phyloP scores from a whole-genome alignment of 1,140 invertebrate genomes.

The Cherax destructor region DNA sequence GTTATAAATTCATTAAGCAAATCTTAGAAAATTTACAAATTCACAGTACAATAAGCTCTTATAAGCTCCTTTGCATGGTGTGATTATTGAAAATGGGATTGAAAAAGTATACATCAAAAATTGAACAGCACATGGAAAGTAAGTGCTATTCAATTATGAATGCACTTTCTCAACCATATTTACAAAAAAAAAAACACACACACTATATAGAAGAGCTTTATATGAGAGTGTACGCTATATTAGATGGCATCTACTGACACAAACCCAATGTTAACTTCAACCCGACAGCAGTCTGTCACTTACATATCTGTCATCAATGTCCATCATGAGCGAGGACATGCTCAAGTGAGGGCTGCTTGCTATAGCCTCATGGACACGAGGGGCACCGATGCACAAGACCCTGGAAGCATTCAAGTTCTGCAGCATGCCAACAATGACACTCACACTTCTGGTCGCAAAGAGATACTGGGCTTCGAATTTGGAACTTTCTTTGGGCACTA shows the following conservation, averaged over 20 bases:
- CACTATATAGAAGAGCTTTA: too few species aligned
- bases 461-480: slow-evolving; percentile 55
- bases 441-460: slow-evolving; percentile 35
- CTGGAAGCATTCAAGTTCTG: not conserved
- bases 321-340: slow-evolving; percentile 35
- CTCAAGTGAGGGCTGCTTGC: not conserved
- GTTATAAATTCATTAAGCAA: too few species aligned
- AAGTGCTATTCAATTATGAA: too few species aligned
- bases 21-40: too few species aligned
- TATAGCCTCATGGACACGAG: slow-evolving; percentile 36
- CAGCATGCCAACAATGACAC: slow-evolving; percentile 31
- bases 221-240: not conserved
- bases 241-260: not conserved
- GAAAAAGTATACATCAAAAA: too few species aligned
- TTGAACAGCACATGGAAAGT: too few species aligned
- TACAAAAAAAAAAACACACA: too few species aligned
- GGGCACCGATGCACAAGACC: slow-evolving; percentile 46
- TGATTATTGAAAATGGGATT: too few species aligned
- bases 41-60: too few species aligned
- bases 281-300: not conserved
- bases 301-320: slow-evolving; percentile 57
- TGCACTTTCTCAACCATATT: not conserved
- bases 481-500: slow-evolving; percentile 33
- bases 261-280: not conserved
- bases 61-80: too few species aligned